Evolutionary conservation across 2,797 vertebrate species (phyloP).

Genomic region (Phylloscopus collybita): DNA sequence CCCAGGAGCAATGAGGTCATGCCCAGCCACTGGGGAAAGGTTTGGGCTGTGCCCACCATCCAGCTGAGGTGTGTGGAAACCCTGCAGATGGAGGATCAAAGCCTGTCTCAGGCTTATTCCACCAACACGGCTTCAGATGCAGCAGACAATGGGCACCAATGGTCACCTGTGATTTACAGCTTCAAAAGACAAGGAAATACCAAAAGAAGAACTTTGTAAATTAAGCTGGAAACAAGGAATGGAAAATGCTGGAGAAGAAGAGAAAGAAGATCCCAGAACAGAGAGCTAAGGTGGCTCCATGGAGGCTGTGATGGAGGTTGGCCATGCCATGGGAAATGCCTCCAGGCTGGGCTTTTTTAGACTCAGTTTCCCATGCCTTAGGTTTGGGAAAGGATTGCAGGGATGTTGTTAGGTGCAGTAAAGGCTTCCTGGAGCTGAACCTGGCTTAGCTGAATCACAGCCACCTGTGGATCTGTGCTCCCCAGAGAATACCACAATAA

Average conservation of each 20-base stretch:
- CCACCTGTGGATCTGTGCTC: background rate
- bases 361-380: background rate
- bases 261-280: background rate
- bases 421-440: background rate
- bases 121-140: background rate
- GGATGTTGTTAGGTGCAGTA: background rate
- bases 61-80: background rate
- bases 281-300: background rate
- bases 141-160: rapidly evolving
- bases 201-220: background rate
- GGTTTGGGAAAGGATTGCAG: background rate
- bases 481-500: background rate
- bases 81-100: background rate
- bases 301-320: background rate
- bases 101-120: background rate
- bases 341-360: background rate
- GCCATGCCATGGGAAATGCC: background rate
- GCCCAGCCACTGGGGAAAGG: background rate
- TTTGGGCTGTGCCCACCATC: background rate
- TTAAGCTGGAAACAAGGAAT: background rate
- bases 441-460: background rate
- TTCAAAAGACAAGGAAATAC: background rate
- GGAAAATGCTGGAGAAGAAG: background rate
- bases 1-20: background rate
- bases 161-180: background rate